Evolutionary conservation across 2,797 vertebrate genomes (phyloP).

Genomic region (Eutrigla gurnardus): DNA sequence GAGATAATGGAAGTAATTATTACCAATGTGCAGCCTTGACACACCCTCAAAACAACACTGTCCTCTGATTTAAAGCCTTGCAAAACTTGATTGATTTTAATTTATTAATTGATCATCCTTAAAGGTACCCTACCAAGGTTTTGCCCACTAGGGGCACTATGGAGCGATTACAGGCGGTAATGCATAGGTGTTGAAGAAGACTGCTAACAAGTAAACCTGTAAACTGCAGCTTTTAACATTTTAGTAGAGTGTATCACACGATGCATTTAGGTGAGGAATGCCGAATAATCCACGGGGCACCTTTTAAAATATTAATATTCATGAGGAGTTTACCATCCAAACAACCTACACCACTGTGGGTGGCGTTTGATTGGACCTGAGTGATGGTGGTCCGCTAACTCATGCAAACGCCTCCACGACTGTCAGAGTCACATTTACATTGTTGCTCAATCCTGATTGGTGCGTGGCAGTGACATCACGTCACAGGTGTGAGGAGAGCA

Average conservation of each 20-base stretch:
- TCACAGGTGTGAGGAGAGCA: neutral
- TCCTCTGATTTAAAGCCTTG: neutral
- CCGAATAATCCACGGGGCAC: neutral
- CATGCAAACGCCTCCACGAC: neutral
- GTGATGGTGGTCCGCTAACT: neutral
- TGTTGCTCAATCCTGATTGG: neutral
- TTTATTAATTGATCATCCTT: neutral
- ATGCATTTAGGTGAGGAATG: neutral
- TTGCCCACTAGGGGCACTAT: neutral
- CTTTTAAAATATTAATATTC: neutral
- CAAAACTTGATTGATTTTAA: neutral
- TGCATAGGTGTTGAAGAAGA: neutral
- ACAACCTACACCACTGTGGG: neutral
- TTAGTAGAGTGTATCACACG: neutral
- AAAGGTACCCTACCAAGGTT: neutral
- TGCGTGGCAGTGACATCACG: neutral
- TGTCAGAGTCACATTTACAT: neutral
- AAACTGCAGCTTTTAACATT: neutral
- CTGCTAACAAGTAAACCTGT: neutral
- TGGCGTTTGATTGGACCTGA: neutral
- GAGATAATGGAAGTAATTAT: neutral
- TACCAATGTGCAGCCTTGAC: constrained; percentile 15
- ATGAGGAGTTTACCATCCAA: neutral
- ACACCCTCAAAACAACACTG: neutral
- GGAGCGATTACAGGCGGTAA: neutral